A percentile compares a stretch with the other conserved stretches of the same genome.
phyloP scores from a whole-genome alignment of 2,888 invertebrate species.

The Chaitophorus viminalis region DNA sequence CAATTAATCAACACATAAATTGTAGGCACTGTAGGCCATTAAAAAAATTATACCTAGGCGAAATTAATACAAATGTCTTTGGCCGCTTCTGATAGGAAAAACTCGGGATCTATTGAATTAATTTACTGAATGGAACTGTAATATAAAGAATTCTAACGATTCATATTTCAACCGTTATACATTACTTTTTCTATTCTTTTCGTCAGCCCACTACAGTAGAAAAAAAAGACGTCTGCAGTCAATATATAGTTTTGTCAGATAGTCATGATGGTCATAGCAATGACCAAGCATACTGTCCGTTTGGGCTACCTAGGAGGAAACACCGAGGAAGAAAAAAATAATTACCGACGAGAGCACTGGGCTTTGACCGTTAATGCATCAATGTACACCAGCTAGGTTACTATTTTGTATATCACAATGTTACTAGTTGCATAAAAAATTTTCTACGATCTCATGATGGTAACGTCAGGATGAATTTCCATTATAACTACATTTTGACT shows the following conservation, averaged over 20 bases:
- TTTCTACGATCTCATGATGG: too few species aligned
- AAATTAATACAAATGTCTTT: slow-evolving; percentile 20
- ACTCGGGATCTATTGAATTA: slow-evolving; percentile 44
- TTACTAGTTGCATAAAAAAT: background rate
- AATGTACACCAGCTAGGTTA: background rate
- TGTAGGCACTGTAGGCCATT: background rate
- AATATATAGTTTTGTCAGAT: slow-evolving; percentile 41
- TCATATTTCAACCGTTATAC: slow-evolving; percentile 46
- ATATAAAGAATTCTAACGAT: background rate
- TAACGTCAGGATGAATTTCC: too few species aligned
- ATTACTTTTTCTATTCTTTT: slow-evolving; percentile 6
- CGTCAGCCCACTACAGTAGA: background rate
- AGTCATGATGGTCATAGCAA: slow-evolving; percentile 29
- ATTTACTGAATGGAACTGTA: slow-evolving; percentile 43
- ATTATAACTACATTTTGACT: too few species aligned
- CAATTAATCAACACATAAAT: slow-evolving; percentile 19
- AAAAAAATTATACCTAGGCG: background rate
- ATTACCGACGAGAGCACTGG: slow-evolving; percentile 14
- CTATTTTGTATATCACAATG: background rate
- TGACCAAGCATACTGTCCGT: slow-evolving; percentile 40
- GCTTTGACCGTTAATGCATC: slow-evolving; percentile 34
- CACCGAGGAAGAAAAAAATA: slow-evolving; percentile 10
- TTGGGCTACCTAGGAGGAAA: slow-evolving; percentile 14
- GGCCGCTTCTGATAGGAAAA: slow-evolving; percentile 22
- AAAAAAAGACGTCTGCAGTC: slow-evolving; percentile 21